phyloP scores from a whole-genome alignment of 53 echinoderm and acorn worm species.

The Patiria pectinifera region DNA sequence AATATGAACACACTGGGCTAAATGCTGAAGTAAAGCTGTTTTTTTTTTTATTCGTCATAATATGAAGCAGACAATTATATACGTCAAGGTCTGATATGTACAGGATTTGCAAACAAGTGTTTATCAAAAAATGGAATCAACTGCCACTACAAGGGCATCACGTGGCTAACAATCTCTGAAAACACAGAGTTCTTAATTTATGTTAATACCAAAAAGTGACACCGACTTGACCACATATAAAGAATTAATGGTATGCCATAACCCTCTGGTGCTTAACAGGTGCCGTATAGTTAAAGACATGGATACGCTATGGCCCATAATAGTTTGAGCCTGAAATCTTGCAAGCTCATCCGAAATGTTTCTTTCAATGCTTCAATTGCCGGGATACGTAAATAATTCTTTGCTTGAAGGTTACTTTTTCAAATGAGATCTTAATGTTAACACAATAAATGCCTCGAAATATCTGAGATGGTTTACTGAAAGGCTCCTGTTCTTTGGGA shows the following conservation, averaged over 20 bases:
- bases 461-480: too few species aligned
- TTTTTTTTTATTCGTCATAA: slow-evolving; percentile 38
- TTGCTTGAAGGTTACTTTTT: neutral
- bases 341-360: neutral
- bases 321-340: neutral
- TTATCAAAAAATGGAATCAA: slow-evolving; percentile 63
- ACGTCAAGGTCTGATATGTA: slow-evolving; percentile 54
- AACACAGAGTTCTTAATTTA: neutral
- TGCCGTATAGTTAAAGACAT: neutral
- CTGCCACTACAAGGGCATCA: neutral
- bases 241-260: neutral
- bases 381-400: neutral
- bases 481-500: too few species aligned
- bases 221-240: neutral
- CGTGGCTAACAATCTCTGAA: neutral
- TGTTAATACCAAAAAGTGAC: neutral
- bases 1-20: neutral
- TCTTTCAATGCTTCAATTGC: neutral
- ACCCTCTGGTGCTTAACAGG: neutral
- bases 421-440: neutral
- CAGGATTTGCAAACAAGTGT: slow-evolving; percentile 44
- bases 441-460: too few species aligned
- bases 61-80: slow-evolving; percentile 56
- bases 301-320: neutral
- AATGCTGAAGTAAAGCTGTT: slow-evolving; percentile 41